Evolutionary conservation across 2,888 invertebrate genomes (phyloP), one percentile per base, ranked within the genome.

Genomic region (Entomobrya proxima): DNA sequence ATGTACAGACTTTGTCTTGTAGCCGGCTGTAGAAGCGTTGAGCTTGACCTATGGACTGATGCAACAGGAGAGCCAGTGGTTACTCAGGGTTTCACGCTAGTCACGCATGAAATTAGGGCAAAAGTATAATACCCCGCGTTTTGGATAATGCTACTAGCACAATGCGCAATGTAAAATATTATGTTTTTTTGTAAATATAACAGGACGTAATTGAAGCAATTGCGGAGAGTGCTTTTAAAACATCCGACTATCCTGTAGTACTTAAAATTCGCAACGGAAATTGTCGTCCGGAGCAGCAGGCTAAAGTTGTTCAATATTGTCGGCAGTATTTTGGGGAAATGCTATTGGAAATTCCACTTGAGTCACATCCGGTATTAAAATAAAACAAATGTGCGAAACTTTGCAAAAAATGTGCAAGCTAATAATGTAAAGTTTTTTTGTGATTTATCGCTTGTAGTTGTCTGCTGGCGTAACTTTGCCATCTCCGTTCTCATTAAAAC

Each of bases 191-290:
- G 27, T 32, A 69, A 37, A 1, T 0, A 6, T 11, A 27, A 24
- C 91, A 93, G 93, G 98, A 98, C 92, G 98, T 98, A 40, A 94
- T 98, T 89, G 98, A 98, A 93, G 98, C 98, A 87, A 98, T 98
- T 91, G 98, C 98, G 58, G 98, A 98, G 92, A 96, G 96, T 92
- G 98, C 98, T 91, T 98, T 98, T 93, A 98, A 98, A 93, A 98
- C 98, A 15, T 98, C 98, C n/a, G 98, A 98, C 91, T 98, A 95
- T 93, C 98, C 98, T 85, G 98, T 98, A 89, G 94, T 98, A 92
- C 94, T 98, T 91, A 98, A 98, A 91, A 98, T 98, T 92, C 98
- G 98, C 93, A 98, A 98, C 93, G n/a, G n/a, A n/a, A 98, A 98
- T 92, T 98, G 98, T 93, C 98, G 98, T 92, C 96, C 97, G 15